Conservation (phyloP, 2,113 vertebrate genomes). For the Eupsittula cactorum region DNA sequence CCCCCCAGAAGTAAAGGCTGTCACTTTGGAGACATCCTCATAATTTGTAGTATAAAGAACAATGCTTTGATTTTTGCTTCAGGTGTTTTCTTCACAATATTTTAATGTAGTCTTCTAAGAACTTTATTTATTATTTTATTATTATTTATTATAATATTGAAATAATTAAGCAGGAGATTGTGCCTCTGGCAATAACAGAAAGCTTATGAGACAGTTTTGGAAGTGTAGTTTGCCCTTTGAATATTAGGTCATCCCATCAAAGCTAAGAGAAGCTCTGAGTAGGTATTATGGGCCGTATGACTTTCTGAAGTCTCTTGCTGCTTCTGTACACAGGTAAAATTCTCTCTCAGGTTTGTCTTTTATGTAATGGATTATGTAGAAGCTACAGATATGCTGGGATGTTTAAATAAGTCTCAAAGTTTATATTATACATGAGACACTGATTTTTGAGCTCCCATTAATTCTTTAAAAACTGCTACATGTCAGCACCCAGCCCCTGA, state of each 20-base stretch:
- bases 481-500: neutral
- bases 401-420: neutral
- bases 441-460: conserved; percentile 3
- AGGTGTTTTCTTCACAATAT: neutral
- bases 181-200: neutral
- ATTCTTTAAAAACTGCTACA: neutral
- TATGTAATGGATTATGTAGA: neutral
- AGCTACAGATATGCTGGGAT: neutral
- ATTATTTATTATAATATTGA: neutral
- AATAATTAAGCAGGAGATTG: neutral
- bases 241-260: neutral
- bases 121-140: neutral
- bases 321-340: neutral
- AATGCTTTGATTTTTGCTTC: neutral
- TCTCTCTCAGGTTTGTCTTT: neutral
- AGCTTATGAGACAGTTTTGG: neutral
- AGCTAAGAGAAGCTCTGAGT: neutral
- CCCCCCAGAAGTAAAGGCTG: neutral
- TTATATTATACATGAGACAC: neutral
- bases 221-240: neutral
- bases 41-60: neutral
- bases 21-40: neutral
- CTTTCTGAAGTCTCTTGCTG: neutral
- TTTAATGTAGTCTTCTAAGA: neutral
- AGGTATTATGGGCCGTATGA: neutral